Evolutionary conservation across 1,140 invertebrate species (phyloP).

Genomic region (Drosophila chauvacae): DNA sequence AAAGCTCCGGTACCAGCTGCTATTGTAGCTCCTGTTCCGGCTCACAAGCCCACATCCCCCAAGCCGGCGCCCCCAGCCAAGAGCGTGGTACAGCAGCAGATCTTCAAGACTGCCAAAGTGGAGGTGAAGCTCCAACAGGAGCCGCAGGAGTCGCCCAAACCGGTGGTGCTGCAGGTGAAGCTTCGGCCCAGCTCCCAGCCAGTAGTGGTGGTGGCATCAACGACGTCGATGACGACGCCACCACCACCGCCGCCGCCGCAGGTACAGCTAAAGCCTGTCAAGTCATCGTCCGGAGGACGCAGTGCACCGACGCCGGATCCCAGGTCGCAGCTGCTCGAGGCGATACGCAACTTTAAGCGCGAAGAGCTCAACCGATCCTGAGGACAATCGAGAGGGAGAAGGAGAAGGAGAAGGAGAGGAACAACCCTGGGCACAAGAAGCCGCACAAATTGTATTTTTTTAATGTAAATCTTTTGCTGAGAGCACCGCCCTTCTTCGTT

Average conservation of each 20-base stretch:
- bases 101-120: slow-evolving; percentile 63
- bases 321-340: slow-evolving; percentile 88
- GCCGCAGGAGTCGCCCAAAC: slow-evolving; percentile 25
- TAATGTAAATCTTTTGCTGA: slow-evolving; percentile 27
- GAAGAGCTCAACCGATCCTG: slow-evolving; percentile 71
- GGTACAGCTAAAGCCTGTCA: slow-evolving; percentile 84
- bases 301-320: slow-evolving; percentile 85
- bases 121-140: slow-evolving; percentile 58
- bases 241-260: slow-evolving; percentile 82
- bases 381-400: background rate
- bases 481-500: slow-evolving; percentile 4
- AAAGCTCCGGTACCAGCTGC: background rate
- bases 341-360: slow-evolving; percentile 88
- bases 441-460: slow-evolving; percentile 63
- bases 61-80: slow-evolving; percentile 24
- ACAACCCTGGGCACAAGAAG: slow-evolving; percentile 18
- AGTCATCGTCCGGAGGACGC: slow-evolving; percentile 58
- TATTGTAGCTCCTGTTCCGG: slow-evolving; percentile 3
- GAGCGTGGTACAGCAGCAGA: slow-evolving; percentile 14
- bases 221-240: background rate
- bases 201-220: background rate
- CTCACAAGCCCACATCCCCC: slow-evolving; percentile 18
- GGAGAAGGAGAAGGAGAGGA: background rate
- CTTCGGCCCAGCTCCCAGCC: slow-evolving; percentile 33
- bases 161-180: slow-evolving; percentile 57